Conservation (phyloP, 2,113 vertebrate genomes). For the Siphamia tubifer region DNA sequence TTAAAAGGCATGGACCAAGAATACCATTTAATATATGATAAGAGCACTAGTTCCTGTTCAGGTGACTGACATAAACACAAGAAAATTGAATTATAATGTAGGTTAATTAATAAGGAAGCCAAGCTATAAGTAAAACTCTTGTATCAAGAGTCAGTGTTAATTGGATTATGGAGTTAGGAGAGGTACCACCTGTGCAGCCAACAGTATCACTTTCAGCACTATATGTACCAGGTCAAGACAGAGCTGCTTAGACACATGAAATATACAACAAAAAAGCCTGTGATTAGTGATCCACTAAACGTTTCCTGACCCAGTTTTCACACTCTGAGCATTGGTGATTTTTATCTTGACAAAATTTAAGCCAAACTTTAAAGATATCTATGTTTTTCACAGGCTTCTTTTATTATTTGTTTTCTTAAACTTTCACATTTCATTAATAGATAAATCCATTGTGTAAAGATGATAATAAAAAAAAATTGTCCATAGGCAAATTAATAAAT, state of each 20-base stretch:
- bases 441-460: no score
- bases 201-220: constrained; percentile 22
- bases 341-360: background rate
- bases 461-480: no score
- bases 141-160: constrained; percentile 58
- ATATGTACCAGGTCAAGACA: constrained; percentile 25
- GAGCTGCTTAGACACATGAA: constrained; percentile 19
- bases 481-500: no score
- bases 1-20: background rate
- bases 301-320: background rate
- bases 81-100: background rate
- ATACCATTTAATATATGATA: background rate
- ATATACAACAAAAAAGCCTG: background rate
- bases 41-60: background rate
- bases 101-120: constrained; percentile 17
- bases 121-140: constrained; percentile 11
- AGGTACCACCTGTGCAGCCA: background rate
- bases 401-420: no score
- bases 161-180: constrained; percentile 49
- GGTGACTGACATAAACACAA: background rate
- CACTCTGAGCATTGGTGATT: background rate
- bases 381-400: no score
- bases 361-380: no score
- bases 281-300: background rate
- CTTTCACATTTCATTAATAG: no score